phyloP scores from a whole-genome alignment of 2,113 vertebrate species.

The Gorsachius goisagi region DNA sequence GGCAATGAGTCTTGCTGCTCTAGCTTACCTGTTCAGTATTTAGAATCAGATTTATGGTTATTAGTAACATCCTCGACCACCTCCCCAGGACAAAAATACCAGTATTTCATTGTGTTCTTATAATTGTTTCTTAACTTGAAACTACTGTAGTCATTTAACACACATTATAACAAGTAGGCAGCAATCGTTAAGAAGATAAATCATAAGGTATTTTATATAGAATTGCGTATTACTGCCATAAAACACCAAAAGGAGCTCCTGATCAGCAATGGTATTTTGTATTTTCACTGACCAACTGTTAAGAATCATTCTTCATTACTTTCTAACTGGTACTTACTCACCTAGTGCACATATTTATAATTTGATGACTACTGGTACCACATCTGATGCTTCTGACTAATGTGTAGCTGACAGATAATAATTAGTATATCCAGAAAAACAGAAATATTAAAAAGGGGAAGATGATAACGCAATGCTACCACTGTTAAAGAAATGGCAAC shows the following conservation, averaged over 20 bases:
- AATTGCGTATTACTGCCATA: not conserved
- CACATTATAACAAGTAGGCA: not conserved
- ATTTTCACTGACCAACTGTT: not conserved
- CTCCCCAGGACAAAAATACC: not conserved
- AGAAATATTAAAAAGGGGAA: not conserved
- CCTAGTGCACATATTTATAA: not conserved
- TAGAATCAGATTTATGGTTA: not conserved
- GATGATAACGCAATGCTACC: not conserved
- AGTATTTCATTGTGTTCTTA: not conserved
- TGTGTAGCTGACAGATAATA: not conserved
- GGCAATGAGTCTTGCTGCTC: not conserved
- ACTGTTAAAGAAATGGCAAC: not conserved
- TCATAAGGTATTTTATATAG: not conserved
- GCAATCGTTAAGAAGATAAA: not conserved
- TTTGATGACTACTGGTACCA: not conserved
- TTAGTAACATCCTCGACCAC: not conserved
- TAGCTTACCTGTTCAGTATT: not conserved
- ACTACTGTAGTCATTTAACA: not conserved
- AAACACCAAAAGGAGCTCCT: conserved; percentile 8
- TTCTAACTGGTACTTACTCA: not conserved
- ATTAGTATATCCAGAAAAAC: not conserved
- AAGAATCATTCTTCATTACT: not conserved
- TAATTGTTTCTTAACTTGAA: not conserved
- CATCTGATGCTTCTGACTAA: not conserved
- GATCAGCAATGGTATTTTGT: not conserved